phyloP scores from a whole-genome alignment of 2,797 vertebrate genomes.

The Enteromius argenteus region DNA sequence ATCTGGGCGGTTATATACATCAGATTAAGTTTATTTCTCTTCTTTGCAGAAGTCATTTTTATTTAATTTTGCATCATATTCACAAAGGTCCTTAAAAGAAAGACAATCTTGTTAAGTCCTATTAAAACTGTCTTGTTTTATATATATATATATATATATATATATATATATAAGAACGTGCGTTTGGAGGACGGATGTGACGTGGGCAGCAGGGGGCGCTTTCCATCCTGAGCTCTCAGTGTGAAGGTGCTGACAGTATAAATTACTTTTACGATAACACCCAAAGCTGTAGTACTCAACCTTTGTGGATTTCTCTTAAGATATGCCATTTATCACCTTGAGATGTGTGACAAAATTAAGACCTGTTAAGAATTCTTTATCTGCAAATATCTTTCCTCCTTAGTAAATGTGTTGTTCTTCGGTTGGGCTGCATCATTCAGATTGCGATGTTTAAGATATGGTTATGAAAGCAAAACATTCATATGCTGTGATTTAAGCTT shows the following conservation, averaged over 20 bases:
- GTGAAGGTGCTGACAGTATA: constrained; percentile 12
- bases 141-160: too few species aligned
- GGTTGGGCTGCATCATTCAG: neutral
- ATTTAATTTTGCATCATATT: neutral
- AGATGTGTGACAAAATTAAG: constrained; percentile 1
- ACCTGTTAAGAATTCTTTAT: neutral
- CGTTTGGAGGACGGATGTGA: neutral
- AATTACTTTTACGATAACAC: constrained; percentile 23
- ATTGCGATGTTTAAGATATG: neutral
- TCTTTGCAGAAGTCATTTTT: neutral
- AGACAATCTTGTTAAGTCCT: too few species aligned
- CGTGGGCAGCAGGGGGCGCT: constrained; percentile 25
- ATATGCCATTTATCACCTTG: constrained; percentile 4
- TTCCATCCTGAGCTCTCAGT: neutral
- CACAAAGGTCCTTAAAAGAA: neutral
- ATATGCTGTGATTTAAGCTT: neutral
- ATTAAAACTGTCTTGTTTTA: too few species aligned
- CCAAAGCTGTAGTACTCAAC: constrained; percentile 33
- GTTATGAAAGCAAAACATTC: neutral
- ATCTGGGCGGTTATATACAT: too few species aligned
- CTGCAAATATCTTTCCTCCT: neutral
- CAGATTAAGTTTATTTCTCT: neutral
- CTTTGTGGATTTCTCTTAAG: constrained; percentile 12
- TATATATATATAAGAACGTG: too few species aligned
- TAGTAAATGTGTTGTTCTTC: neutral